A percentile compares a stretch with the other conserved stretches of the same genome.
phyloP scores from a whole-genome alignment of 2,888 invertebrate species.

The Choreutis nemorana region DNA sequence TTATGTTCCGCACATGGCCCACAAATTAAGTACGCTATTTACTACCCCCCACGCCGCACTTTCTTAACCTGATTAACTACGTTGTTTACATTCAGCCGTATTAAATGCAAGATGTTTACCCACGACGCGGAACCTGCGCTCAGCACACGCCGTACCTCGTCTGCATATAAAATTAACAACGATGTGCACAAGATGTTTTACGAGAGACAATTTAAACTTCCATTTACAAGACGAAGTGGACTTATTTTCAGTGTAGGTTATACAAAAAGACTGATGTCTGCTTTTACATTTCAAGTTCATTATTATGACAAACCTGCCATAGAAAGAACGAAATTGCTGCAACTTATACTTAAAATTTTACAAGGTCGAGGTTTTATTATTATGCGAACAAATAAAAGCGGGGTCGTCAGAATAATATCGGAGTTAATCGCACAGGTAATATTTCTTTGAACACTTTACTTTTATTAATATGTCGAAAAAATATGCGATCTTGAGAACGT shows the following conservation, averaged over 20 bases:
- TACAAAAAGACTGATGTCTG: too few relatives aligned
- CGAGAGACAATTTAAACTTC: conserved; percentile 11
- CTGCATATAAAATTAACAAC: conserved; percentile 21
- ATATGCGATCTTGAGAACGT: conserved; percentile 42
- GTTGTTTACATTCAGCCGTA: conserved; percentile 37
- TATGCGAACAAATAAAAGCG: too few relatives aligned
- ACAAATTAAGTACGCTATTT: conserved; percentile 56
- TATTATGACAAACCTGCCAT: too few relatives aligned
- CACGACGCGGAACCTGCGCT: conserved; percentile 9
- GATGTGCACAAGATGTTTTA: conserved; percentile 13
- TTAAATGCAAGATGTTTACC: conserved; percentile 28
- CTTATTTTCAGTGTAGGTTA: neutral
- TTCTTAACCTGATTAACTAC: conserved; percentile 51
- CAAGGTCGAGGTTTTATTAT: too few relatives aligned
- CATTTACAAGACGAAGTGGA: conserved; percentile 8
- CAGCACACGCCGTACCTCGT: conserved; percentile 7
- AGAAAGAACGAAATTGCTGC: too few relatives aligned
- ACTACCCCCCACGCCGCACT: conserved; percentile 52
- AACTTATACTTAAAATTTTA: too few relatives aligned
- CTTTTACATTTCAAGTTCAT: too few relatives aligned
- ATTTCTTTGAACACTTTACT: too few relatives aligned
- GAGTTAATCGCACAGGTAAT: too few relatives aligned
- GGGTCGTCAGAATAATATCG: too few relatives aligned
- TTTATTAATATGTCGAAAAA: conserved; percentile 22
- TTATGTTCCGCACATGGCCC: conserved; percentile 61